Evolutionary conservation across 2,888 invertebrate species (phyloP), one percentile per base, ranked within the genome.

Genomic region (Crioceris asparagi): DNA sequence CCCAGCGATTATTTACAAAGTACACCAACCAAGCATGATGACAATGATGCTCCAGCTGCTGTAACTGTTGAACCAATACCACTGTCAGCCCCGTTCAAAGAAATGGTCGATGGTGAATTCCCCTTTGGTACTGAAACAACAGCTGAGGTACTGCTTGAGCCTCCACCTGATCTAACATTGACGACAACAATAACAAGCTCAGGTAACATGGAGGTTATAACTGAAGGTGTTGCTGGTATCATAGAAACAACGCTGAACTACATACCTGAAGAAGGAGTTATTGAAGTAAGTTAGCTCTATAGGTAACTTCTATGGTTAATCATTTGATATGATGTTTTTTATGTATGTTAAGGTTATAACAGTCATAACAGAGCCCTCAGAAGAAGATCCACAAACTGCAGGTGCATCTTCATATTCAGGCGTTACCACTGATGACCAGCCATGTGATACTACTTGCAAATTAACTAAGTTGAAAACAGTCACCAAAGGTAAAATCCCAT

Each of bases 171-270:
- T 16, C 44, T 61, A 11, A 53, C 59, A 29, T 45, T 62, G 3
- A 60, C 59, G 1, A 64, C 62, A 3, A 57, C 57, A 10, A 47
- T 61, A 4, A 59, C 61, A n/a, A 45, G 44, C 23, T 56, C 57
- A n/a, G 64, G 64, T 16, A 54, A 51, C 23, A 40, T 65, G 25
- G 61, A 63, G 44, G 55, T 65, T 2, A 50, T 54, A 3, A 64
- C 64, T 1, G 60, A 63, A 52, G 62, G 62, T 16, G 61, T 62
- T 0, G 52, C 47, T n/a, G 64, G 64, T 29, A 34, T 53, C 3
- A 59, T 65, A 39, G 61, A 61, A 46, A 64, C 64, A 5, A 55
- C 54, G 6, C 38, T 65, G 43, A 52, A 51, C 10, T 54, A 61
- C 37, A 29, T 10, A 12, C 57, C 56, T 1, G 51, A 55, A 10